Evolutionary conservation across 2,113 vertebrate genomes (phyloP).

Genomic region (Pteropus alecto): DNA sequence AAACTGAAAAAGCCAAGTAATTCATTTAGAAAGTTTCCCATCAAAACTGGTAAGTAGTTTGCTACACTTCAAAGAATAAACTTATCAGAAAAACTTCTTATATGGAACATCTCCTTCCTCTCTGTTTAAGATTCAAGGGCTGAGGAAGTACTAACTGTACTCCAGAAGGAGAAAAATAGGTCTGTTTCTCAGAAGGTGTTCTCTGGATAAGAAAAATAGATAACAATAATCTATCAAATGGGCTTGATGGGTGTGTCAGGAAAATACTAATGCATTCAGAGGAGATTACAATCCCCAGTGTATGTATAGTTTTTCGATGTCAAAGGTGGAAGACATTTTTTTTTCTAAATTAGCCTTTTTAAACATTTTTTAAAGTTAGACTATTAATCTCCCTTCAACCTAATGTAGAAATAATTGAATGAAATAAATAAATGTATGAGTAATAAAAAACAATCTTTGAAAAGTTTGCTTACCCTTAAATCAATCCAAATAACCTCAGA

Average conservation of each 20-base stretch:
- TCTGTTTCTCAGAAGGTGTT: conserved; percentile 1
- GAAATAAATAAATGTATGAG: neutral
- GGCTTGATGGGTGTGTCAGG: neutral
- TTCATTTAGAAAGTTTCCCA: neutral
- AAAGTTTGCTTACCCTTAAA: neutral
- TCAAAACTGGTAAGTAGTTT: neutral
- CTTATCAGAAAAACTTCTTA: neutral
- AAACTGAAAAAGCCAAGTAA: neutral
- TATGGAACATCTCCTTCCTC: neutral
- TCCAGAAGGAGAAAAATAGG: neutral
- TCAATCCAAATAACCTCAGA: neutral
- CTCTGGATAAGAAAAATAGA: neutral
- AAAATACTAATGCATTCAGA: neutral
- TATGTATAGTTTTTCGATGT: neutral
- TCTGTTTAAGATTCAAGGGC: neutral
- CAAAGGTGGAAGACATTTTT: neutral
- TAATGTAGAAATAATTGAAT: neutral
- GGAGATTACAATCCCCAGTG: neutral
- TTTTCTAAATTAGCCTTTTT: neutral
- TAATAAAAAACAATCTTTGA: neutral
- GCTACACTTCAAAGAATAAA: neutral
- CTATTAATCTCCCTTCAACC: neutral
- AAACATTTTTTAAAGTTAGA: neutral
- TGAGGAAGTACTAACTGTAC: neutral
- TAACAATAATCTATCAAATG: neutral